Percentiles rank a stretch among this genome's conserved stretches.
These are phyloP conservation scores for Lipotes vexillifer DNA, from an alignment of 2,113 vertebrate genomes.

Conservation along the genomic window DNA sequence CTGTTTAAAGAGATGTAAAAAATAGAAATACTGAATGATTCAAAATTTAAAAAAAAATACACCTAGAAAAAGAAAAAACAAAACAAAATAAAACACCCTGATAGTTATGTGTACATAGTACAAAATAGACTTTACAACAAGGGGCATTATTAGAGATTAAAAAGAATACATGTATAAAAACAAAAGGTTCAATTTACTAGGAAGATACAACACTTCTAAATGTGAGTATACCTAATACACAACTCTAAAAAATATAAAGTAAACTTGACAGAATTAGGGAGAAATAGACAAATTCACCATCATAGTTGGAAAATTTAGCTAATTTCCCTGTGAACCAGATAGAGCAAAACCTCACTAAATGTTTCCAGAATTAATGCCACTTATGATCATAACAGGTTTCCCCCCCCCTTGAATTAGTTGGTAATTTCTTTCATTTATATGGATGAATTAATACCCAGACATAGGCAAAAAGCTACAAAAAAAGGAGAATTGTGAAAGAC, in stretches of 20 bases:
- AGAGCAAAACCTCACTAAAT: not conserved
- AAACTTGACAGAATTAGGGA: not conserved
- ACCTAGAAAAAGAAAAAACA: not conserved
- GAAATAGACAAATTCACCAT: not conserved
- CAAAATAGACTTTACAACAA: not conserved
- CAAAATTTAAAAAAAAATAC: not conserved
- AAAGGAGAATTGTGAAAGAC: not conserved
- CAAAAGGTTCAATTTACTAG: not conserved
- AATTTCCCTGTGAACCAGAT: not conserved
- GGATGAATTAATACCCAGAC: not conserved
- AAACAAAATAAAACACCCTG: no score
- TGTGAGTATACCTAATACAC: not conserved
- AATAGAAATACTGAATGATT: not conserved
- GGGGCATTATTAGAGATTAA: not conserved
- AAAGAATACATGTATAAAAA: not conserved
- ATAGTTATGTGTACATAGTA: not conserved
- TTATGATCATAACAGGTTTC: not conserved
- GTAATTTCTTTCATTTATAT: not conserved
- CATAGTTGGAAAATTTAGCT: not conserved
- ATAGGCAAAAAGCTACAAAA: not conserved
- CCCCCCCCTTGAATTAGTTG: not conserved
- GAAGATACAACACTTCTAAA: not conserved
- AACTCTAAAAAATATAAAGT: not conserved
- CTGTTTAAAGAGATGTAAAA: not conserved
- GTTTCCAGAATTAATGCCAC: not conserved